phyloP scores from a whole-genome alignment of 2,113 vertebrate species.

The Actenoides hombroni region DNA sequence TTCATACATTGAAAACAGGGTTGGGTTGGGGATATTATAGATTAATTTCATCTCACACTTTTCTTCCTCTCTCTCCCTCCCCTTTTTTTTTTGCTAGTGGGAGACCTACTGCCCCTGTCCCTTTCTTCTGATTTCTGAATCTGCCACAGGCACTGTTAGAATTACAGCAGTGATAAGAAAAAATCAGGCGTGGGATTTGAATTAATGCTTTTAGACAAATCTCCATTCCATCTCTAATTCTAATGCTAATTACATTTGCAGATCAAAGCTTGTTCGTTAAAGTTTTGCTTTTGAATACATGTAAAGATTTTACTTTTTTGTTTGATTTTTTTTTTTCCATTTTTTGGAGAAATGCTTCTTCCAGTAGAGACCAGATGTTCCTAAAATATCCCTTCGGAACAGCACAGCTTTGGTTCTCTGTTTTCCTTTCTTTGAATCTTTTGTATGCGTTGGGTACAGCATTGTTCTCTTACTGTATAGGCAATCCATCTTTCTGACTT shows the following conservation, averaged over 20 bases:
- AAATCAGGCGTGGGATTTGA: constrained; percentile 78
- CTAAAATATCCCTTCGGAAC: background rate
- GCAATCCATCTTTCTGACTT: constrained; percentile 10
- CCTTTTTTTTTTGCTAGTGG: background rate
- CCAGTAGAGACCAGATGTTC: background rate
- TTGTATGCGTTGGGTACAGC: background rate
- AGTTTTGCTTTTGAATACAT: constrained; percentile 76
- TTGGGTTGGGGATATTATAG: constrained; percentile 34
- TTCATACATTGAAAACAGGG: constrained; percentile 48
- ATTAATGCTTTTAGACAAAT: constrained; percentile 82
- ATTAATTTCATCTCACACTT: constrained; percentile 46
- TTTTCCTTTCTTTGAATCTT: background rate
- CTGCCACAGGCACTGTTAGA: constrained; percentile 69
- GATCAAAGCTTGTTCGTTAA: constrained; percentile 75
- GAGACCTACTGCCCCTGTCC: constrained; percentile 52
- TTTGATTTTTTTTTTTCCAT: background rate
- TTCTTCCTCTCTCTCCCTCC: background rate
- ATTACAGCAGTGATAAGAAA: constrained; percentile 73
- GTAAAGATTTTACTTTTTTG: constrained; percentile 69
- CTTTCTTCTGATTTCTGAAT: constrained; percentile 66
- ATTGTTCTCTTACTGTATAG: constrained; percentile 23
- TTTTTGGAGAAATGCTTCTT: constrained; percentile 16
- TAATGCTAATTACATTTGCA: constrained; percentile 80
- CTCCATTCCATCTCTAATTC: constrained; percentile 79
- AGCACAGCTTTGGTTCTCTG: background rate